These are phyloP conservation scores for Spicauda simplicius DNA, from an alignment of 2,888 invertebrate genomes.

Conservation along the genomic window DNA sequence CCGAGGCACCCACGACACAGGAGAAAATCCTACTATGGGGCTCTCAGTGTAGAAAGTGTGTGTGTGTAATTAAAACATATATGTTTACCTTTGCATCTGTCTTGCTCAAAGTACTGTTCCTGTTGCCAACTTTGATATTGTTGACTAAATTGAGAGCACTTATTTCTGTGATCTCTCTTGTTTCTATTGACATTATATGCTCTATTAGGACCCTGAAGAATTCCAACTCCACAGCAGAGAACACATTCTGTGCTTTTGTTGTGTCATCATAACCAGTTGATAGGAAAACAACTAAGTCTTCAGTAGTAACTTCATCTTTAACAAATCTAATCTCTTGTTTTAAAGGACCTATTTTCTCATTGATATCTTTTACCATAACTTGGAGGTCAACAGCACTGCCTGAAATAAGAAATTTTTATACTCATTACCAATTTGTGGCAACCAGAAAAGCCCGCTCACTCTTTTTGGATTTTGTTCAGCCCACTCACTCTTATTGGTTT, in stretches of 20 bases:
- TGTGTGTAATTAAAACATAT: too few species aligned
- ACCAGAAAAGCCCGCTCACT: too few species aligned
- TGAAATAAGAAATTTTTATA: slow-evolving; percentile 38
- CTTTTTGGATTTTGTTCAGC: too few species aligned
- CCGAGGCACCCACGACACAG: too few species aligned
- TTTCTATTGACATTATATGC: slow-evolving; percentile 70
- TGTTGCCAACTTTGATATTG: slow-evolving; percentile 57
- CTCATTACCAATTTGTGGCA: background rate
- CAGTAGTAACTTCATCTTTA: slow-evolving; percentile 66
- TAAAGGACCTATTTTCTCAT: slow-evolving; percentile 63
- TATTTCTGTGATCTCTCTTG: slow-evolving; percentile 66
- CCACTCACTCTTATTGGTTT: too few species aligned
- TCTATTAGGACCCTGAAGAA: slow-evolving; percentile 71
- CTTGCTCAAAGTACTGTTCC: slow-evolving; percentile 55
- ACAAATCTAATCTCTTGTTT: slow-evolving; percentile 70
- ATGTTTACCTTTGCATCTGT: slow-evolving; percentile 66
- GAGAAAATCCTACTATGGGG: too few species aligned
- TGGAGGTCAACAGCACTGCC: slow-evolving; percentile 56
- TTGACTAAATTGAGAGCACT: slow-evolving; percentile 70
- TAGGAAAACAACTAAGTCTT: slow-evolving; percentile 68
- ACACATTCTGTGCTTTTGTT: slow-evolving; percentile 70
- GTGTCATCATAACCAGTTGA: slow-evolving; percentile 69
- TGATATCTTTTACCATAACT: slow-evolving; percentile 65
- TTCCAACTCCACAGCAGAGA: slow-evolving; percentile 66
- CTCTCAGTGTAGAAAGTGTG: too few species aligned